Conservation (phyloP, 2,113 vertebrate genomes). For the Caretta caretta region DNA sequence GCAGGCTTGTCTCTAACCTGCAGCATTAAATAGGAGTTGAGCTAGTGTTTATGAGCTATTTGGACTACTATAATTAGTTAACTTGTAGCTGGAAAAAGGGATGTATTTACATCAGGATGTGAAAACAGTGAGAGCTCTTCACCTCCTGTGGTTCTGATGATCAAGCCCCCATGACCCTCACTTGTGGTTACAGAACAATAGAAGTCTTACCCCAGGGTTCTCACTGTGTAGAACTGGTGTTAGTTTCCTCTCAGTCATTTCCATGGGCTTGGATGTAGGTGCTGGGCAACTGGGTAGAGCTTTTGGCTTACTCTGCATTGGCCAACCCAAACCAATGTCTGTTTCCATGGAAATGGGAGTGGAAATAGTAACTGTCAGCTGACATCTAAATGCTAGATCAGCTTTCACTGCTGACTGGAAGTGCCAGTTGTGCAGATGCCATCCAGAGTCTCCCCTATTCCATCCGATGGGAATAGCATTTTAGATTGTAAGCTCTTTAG, state of each 20-base stretch:
- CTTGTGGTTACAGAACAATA: rapidly evolving
- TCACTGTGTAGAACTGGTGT: slow-evolving; percentile 22
- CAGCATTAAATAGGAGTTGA: background rate
- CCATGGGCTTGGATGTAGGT: slow-evolving; percentile 16
- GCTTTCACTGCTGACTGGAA: background rate
- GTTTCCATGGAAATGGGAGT: slow-evolving; percentile 61
- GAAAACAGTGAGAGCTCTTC: slow-evolving; percentile 31
- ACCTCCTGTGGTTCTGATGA: slow-evolving; percentile 20
- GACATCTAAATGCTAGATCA: background rate
- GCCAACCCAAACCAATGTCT: slow-evolving; percentile 8
- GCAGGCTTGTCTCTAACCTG: background rate
- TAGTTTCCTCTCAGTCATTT: slow-evolving; percentile 43
- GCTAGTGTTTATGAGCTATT: background rate
- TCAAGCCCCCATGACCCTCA: background rate
- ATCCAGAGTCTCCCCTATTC: background rate
- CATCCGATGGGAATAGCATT: rapidly evolving
- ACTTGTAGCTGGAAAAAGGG: slow-evolving; percentile 18
- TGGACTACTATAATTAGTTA: background rate
- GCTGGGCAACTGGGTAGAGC: rapidly evolving
- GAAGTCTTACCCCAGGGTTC: background rate
- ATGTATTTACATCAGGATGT: background rate
- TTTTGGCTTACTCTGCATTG: slow-evolving; percentile 47
- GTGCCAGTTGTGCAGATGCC: background rate
- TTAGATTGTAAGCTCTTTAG: background rate
- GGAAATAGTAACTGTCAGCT: slow-evolving; percentile 22